Base-by-base conservation (phyloP, 2,113 vertebrate genomes). In the rabbit (Oryctolagus cuniculus) region DNA sequence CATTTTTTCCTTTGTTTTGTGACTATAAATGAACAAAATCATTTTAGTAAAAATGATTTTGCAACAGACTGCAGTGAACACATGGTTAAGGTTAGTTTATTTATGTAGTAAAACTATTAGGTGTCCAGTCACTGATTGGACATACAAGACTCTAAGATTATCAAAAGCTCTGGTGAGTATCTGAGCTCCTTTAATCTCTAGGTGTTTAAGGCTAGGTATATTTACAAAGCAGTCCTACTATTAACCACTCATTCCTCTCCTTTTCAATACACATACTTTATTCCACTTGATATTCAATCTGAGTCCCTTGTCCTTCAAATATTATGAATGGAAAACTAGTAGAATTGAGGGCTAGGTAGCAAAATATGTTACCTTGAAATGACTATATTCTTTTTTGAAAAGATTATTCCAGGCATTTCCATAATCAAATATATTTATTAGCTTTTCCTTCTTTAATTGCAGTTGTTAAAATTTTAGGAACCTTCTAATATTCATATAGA, bases 321-420 rank as follows among this genome's bases (percentile, higher is more conserved):
- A 78, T 51, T 75, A 19, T 53, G 38, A 53, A 12, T 74, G 58
- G 64, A 44, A 74, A 69, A 2, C 17, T 21, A 36, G 19, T 69
- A 67, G 73, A 91, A 79, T 21, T 63, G 19, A 31, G n/a, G 38
- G 2, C 10, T 29, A 10, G 21, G 9, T 75, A 49, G 82, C 34
- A 87, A 38, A 90, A 51, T 12, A 22, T 29, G n/a, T 49, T 64
- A 49, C 13, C 51, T 90, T 90, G 83, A 83, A 84, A 80, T 63
- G 13, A 1, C 29, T 67, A 16, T 27, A 31, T 80, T 88, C 36
- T 88, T 13, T 38, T 69, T 63, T 79, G 25, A 63, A 36, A 38
- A 87, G 88, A 80, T 74, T 74, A 75, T 84, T 74, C 36, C 21
- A 91, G 78, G 73, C 15, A 79, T 55, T 67, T 61, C n/a, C 53